These are phyloP conservation scores for Streptopelia turtur DNA, from an alignment of 2,797 vertebrate genomes.

Conservation along the genomic window DNA sequence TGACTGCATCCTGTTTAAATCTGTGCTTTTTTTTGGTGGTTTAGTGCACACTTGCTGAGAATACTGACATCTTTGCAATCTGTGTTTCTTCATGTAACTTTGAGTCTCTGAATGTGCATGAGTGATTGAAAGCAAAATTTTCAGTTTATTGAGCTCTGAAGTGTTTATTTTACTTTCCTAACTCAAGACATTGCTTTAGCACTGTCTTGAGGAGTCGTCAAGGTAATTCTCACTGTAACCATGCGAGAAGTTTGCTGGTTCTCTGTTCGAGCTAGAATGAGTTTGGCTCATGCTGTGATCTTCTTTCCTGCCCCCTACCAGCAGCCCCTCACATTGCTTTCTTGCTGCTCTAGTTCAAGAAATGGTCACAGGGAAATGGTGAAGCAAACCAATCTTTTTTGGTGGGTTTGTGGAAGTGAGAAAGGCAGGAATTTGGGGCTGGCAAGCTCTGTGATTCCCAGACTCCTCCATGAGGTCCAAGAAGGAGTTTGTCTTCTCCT, in stretches of 20 bases:
- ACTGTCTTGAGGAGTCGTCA: neutral
- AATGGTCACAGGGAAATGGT: accelerated
- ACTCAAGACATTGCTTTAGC: neutral
- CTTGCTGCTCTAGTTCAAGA: neutral
- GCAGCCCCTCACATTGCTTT: neutral
- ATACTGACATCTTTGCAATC: neutral
- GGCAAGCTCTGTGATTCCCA: neutral
- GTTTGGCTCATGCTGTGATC: neutral
- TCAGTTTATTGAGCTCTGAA: neutral
- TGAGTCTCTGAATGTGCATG: neutral
- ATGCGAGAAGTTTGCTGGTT: neutral
- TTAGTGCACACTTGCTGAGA: neutral
- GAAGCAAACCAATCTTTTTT: neutral
- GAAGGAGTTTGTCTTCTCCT: neutral
- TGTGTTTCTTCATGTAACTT: neutral
- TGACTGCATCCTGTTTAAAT: neutral
- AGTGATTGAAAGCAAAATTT: neutral
- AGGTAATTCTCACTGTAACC: neutral
- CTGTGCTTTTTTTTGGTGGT: neutral
- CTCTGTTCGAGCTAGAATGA: neutral
- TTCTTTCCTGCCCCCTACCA: neutral
- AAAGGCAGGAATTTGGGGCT: neutral
- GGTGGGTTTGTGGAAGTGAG: neutral
- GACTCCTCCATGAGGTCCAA: accelerated
- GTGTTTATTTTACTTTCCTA: neutral